Percentiles rank a stretch among this genome's conserved stretches.
phyloP scores from a whole-genome alignment of 1,140 invertebrate genomes.

The Drosophila saltans region DNA sequence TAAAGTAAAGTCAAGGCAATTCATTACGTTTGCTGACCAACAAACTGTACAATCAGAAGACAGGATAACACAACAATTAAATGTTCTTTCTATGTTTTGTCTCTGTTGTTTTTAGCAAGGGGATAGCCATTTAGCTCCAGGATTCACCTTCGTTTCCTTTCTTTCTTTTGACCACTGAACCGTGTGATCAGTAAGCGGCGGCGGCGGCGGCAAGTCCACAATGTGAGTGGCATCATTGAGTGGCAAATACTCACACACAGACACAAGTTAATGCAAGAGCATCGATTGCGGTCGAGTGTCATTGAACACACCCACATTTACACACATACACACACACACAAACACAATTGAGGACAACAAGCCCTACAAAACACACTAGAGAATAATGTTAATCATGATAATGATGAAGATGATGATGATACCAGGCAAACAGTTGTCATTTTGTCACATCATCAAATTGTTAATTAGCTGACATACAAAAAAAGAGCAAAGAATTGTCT shows the following conservation, averaged over 20 bases:
- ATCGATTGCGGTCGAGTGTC: slow-evolving; percentile 70
- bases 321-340: neutral
- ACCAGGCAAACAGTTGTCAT: slow-evolving; percentile 24
- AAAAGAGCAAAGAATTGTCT: slow-evolving; percentile 8
- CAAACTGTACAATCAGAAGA: slow-evolving; percentile 30
- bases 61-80: slow-evolving; percentile 49
- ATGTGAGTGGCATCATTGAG: slow-evolving; percentile 42
- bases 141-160: slow-evolving; percentile 5
- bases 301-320: slow-evolving; percentile 52
- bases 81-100: slow-evolving; percentile 23
- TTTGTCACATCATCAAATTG: slow-evolving; percentile 51
- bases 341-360: slow-evolving; percentile 30
- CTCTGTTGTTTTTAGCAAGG: slow-evolving; percentile 26
- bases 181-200: slow-evolving; percentile 39
- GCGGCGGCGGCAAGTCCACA: slow-evolving; percentile 7
- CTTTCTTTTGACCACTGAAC: slow-evolving; percentile 50
- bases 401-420: neutral
- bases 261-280: slow-evolving; percentile 19
- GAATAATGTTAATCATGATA: neutral
- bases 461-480: slow-evolving; percentile 36
- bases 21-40: slow-evolving; percentile 34
- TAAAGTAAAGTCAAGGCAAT: slow-evolving; percentile 34
- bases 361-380: slow-evolving; percentile 12
- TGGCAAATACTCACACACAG: slow-evolving; percentile 33
- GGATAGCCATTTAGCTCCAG: slow-evolving; percentile 10